Conservation (phyloP, 2,797 vertebrate species). For the Anguilla marmorata region DNA sequence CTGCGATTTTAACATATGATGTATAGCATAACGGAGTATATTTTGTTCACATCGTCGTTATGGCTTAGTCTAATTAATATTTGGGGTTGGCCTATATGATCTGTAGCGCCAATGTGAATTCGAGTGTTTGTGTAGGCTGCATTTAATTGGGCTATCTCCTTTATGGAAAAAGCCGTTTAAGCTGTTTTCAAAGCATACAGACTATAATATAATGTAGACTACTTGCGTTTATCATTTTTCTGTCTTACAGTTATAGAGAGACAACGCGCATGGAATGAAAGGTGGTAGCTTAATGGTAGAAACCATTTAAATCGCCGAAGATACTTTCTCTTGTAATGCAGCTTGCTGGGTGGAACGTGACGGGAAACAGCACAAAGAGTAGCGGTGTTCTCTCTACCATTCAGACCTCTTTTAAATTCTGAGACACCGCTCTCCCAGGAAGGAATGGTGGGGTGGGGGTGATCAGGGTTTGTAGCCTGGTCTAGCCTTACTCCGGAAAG, state of each 20-base stretch:
- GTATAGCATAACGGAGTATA: background rate
- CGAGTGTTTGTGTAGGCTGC: background rate
- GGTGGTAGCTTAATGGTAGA: background rate
- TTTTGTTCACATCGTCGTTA: background rate
- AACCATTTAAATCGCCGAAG: background rate
- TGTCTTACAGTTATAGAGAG: background rate
- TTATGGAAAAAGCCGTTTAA: background rate
- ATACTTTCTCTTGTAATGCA: background rate
- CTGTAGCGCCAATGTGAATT: background rate
- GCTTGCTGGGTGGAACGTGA: background rate
- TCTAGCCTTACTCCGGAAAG: background rate
- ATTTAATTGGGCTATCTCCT: background rate
- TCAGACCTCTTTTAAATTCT: constrained; percentile 42
- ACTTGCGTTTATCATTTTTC: background rate
- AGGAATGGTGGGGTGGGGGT: constrained; percentile 22
- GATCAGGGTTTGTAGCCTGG: background rate
- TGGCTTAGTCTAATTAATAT: background rate
- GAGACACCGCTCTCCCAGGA: constrained; percentile 16
- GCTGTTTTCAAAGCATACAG: background rate
- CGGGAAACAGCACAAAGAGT: constrained; percentile 26
- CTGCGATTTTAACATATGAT: background rate
- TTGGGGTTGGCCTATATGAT: background rate
- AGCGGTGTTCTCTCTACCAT: constrained; percentile 26
- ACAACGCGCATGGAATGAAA: background rate
- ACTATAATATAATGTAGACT: too few relatives aligned